These are phyloP conservation scores for Trissolcus basalis DNA, from an alignment of 1,140 invertebrate species.

Conservation along the genomic window DNA sequence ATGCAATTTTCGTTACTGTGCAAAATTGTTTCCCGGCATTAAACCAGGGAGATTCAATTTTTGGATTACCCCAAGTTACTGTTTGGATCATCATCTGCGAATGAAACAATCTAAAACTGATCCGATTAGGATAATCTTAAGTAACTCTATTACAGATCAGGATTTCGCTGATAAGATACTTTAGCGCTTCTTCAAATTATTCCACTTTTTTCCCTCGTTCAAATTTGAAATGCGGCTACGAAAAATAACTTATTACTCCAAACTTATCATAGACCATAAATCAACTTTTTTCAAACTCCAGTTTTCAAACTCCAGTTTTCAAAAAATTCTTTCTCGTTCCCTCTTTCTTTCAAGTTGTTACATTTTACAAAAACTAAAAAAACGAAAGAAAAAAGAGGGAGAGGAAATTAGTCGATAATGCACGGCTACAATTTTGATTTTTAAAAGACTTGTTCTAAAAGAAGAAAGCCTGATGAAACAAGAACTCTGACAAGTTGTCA, in stretches of 20 bases:
- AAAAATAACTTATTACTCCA: too few species aligned
- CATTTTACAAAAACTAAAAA: too few species aligned
- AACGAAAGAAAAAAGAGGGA: too few species aligned
- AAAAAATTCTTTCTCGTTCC: too few species aligned
- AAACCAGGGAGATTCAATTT: constrained; percentile 16
- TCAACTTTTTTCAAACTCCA: not conserved
- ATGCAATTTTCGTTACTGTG: not conserved
- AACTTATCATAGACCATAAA: not conserved
- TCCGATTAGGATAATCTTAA: constrained; percentile 47
- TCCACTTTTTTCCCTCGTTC: not conserved
- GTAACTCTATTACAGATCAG: constrained; percentile 23
- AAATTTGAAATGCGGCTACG: not conserved
- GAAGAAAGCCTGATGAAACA: too few species aligned
- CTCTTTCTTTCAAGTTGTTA: too few species aligned
- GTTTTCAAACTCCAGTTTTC: too few species aligned
- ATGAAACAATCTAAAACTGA: constrained; percentile 25
- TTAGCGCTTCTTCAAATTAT: too few species aligned
- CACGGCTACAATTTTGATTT: too few species aligned
- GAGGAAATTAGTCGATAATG: too few species aligned
- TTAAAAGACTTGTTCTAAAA: not conserved
- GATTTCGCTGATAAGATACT: constrained; percentile 1
- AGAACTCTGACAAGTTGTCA: not conserved
- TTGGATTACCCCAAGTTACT: constrained; percentile 38
- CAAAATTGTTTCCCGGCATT: constrained; percentile 6
- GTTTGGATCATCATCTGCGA: constrained; percentile 24